phyloP scores from a whole-genome alignment of 2,113 vertebrate genomes.

The Rousettus leschenaultii region DNA sequence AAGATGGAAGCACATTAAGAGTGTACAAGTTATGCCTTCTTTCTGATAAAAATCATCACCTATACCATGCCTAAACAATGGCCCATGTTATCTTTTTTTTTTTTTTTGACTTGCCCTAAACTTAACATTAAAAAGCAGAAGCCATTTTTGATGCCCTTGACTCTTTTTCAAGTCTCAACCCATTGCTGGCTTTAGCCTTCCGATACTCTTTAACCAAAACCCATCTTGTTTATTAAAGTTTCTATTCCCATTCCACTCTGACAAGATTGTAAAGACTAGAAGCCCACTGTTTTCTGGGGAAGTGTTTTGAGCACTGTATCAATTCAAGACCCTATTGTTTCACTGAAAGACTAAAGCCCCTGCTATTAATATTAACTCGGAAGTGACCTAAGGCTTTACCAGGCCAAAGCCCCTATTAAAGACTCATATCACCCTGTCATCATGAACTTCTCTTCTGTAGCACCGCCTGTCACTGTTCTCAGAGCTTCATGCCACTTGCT shows the following conservation, averaged over 20 bases:
- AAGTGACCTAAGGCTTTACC: neutral
- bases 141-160: neutral
- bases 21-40: neutral
- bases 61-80: neutral
- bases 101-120: neutral
- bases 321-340: neutral
- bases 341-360: neutral
- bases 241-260: neutral
- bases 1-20: constrained; percentile 18
- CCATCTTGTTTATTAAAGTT: neutral
- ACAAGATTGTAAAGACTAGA: neutral
- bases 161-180: neutral
- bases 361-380: neutral
- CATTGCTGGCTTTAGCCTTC: neutral
- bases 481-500: neutral
- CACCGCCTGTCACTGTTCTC: neutral
- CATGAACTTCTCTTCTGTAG: neutral
- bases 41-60: constrained; percentile 39
- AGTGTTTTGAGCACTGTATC: neutral
- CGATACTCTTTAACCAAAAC: neutral
- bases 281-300: neutral
- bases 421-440: neutral
- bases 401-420: neutral
- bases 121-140: constrained; percentile 1
- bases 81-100: neutral